These are phyloP conservation scores for Acanthis flammea DNA, from an alignment of 2,797 vertebrate species.

Conservation along the genomic window DNA sequence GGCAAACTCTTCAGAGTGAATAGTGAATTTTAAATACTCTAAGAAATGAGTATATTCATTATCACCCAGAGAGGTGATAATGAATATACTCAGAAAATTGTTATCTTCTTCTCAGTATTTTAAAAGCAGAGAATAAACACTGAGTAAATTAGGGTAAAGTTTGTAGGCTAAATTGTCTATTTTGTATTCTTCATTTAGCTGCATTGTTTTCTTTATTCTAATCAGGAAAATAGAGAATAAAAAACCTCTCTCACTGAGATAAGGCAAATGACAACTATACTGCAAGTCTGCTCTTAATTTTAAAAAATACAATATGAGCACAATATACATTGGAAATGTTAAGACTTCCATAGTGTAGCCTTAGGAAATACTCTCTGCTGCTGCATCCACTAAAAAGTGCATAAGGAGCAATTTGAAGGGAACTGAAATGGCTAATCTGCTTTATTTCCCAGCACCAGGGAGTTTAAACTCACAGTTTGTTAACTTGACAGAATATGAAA, in stretches of 20 bases:
- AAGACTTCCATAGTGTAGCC: not conserved
- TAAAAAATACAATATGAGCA: not conserved
- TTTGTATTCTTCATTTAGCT: not conserved
- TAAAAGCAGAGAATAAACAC: slow-evolving; percentile 7
- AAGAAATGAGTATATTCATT: not conserved
- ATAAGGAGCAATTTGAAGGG: not conserved
- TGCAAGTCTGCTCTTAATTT: not conserved
- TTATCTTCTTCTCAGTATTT: not conserved
- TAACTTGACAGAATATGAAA: not conserved
- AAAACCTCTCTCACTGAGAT: not conserved
- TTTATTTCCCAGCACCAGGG: not conserved
- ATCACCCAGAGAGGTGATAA: not conserved
- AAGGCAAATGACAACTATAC: not conserved
- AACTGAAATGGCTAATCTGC: not conserved
- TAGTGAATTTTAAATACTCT: not conserved
- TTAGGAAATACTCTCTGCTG: not conserved
- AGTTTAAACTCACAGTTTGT: not conserved
- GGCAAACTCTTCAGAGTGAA: not conserved
- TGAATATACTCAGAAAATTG: not conserved
- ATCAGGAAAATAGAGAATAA: not conserved
- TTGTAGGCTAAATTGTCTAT: not conserved
- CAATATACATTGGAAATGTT: not conserved
- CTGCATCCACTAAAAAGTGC: not conserved
- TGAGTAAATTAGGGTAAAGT: not conserved
- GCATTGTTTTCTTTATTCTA: not conserved